Base-by-base conservation (phyloP, 2,888 invertebrate species). In the Catocala sponsa region DNA sequence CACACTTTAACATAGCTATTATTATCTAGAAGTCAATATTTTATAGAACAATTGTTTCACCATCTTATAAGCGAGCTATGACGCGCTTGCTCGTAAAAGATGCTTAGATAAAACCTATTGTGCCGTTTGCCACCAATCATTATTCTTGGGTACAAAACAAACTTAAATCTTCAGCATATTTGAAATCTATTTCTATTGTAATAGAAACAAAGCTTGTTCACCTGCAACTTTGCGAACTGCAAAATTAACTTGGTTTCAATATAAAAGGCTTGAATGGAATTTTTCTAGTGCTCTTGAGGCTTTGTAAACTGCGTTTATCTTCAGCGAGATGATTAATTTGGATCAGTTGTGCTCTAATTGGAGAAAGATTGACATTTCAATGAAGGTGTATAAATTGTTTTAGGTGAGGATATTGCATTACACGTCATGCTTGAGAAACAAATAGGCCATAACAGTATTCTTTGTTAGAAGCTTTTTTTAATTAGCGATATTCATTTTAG, bases 61-160 rank as follows among this genome's bases (percentile, higher is more conserved):
- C 63, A 74, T 61, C 32, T 41, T 25, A 67, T 57, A 46, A 50
- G 43, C 57, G 49, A 48, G n/a, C 51, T 70, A 53, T 67, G 59
- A 68, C 65, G 65, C 65, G 55, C 68, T 49, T 62, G 59, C 50
- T 63, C 70, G 70, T 75, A 65, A 46, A 68, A 74, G 65, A 73
- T 76, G 59, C 63, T 63, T 54, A 51, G 73, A 74, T 75, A 74
- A 74, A 70, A 58, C 49, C 73, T 43, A 72, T 72, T 74, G 70
- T 72, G 56, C 54, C 62, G 59, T 70, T 64, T 64, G 61, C 50
- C 46, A 65, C 41, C 46, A 44, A 33, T 64, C 49, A 75, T 74
- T 74, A 76, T 74, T 68, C 32, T 64, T 49, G n/a, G 33, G 43
- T 63, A 57, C 9, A 15, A 15, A 13, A 72, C 72, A 56, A 72